Evolutionary conservation across 2,888 invertebrate species (phyloP).

Genomic region (Chironomus riparius): DNA sequence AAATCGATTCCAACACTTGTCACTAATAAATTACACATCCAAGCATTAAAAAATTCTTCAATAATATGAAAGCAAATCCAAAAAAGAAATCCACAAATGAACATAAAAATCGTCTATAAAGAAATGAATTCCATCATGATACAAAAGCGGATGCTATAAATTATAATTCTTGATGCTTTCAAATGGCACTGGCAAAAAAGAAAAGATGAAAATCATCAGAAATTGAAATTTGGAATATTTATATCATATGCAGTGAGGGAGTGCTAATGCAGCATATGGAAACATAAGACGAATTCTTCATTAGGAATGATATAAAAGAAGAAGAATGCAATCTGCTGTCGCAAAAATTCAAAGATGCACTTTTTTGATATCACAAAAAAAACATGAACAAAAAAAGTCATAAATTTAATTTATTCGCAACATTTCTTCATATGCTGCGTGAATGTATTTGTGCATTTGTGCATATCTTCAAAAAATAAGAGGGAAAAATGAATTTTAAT

Average conservation of each 20-base stretch:
- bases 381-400: neutral
- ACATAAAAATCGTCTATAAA: too few relatives aligned
- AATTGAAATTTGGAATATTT: neutral
- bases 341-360: slow-evolving; percentile 10
- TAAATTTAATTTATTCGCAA: slow-evolving; percentile 12
- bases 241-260: neutral
- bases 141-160: slow-evolving; percentile 24
- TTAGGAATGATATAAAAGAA: neutral
- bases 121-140: neutral
- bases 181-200: neutral
- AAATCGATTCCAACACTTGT: slow-evolving; percentile 20
- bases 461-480: slow-evolving; percentile 8
- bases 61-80: too few relatives aligned
- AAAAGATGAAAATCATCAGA: neutral
- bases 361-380: slow-evolving; percentile 17
- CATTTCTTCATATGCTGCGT: neutral
- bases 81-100: too few relatives aligned
- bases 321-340: neutral
- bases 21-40: too few relatives aligned
- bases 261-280: slow-evolving; percentile 4
- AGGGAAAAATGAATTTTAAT: slow-evolving; percentile 8
- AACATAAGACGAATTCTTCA: neutral
- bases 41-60: too few relatives aligned
- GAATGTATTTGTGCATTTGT: neutral
- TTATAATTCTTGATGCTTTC: slow-evolving; percentile 5